phyloP scores from a whole-genome alignment of 2,797 vertebrate species.

The Gymnothorax reevesii region DNA sequence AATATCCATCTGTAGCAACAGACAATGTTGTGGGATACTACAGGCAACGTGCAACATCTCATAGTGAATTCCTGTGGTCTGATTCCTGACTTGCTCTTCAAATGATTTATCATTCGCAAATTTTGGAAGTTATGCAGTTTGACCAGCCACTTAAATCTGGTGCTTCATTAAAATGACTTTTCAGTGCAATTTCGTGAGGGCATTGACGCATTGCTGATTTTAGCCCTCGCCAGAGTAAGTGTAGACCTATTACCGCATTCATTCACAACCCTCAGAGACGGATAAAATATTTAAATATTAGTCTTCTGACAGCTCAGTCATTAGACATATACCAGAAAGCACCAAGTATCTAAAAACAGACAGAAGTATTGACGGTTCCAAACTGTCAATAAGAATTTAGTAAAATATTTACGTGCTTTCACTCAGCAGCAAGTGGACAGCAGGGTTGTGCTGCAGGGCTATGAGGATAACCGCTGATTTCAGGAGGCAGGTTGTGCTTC shows the following conservation, averaged over 20 bases:
- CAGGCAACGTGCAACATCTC: neutral
- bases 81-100: neutral
- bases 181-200: neutral
- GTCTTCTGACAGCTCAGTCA: neutral
- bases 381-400: neutral
- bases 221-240: neutral
- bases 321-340: neutral
- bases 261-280: neutral
- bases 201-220: neutral
- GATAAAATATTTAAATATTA: neutral
- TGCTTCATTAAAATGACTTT: neutral
- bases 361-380: neutral
- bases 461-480: neutral
- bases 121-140: neutral
- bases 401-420: neutral
- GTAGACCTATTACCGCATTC: neutral
- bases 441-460: neutral
- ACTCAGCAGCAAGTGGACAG: neutral
- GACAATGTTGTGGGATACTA: neutral
- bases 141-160: neutral
- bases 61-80: neutral
- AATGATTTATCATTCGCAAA: neutral
- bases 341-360: neutral
- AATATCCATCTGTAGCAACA: neutral
- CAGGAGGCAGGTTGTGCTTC: neutral